Base-by-base conservation (phyloP, 2,888 invertebrate genomes). In the Parnassius orleans region DNA sequence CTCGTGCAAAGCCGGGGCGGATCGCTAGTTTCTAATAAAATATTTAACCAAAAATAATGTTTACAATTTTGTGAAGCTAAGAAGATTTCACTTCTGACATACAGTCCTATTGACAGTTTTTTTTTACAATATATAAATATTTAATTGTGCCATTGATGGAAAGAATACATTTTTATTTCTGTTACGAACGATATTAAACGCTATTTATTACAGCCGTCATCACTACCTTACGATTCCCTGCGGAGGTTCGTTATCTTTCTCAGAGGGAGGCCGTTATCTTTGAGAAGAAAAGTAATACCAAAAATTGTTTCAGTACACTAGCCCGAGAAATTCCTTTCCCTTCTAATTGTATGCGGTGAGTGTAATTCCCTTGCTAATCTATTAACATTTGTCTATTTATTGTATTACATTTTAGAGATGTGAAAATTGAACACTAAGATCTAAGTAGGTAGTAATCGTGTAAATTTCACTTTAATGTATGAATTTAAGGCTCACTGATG, bases 201-300 rank as follows among this genome's bases (percentile, higher is more conserved):
- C 14, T 52, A 46, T 59, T 53, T 53, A 59, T 46, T 3, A 19
- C 33, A 9, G 33, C 43, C 33, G 47, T 51, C 58, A 54, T 24
- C 63, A 58, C 63, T 63, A 63, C 46, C 3, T 11, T 7, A 50
- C 19, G 57, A 57, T 43, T 64, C 64, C 82, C 80, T 73, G 79
- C 64, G 75, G 84, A 73, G 81, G 71, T 83, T 86, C 85, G 81
- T 87, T 87, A 87, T 81, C 80, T 71, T 66, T 72, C 82, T 69
- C 82, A 75, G 69, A 72, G 85, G 84, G 84, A 78, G 72, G 76
- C 69, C 74, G 84, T 86, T 87, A 86, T 85, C 83, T 81, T 80
- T 77, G 76, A 80, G 77, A 68, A 77, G 83, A 79, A 81, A 83
- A 83, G 81, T 83, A 86, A 83, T 82, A 78, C 77, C 78, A 75